Conservation (phyloP, 2,888 invertebrate genomes). For the Drosophila falleni region DNA sequence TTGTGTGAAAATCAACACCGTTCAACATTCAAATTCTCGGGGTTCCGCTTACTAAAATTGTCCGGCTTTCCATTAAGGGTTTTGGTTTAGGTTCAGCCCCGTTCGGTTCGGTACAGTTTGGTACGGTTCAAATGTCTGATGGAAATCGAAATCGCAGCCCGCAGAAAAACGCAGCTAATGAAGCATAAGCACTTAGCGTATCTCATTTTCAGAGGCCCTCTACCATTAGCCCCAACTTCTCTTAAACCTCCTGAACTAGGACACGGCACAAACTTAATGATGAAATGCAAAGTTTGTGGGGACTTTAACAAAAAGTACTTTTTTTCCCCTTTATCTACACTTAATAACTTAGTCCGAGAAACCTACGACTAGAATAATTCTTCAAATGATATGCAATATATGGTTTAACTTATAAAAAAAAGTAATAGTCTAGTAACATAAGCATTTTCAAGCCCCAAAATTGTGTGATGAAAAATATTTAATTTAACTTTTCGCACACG, state of each 20-base stretch:
- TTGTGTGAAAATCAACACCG: slow-evolving; percentile 82
- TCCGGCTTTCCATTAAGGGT: background rate
- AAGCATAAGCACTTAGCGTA: slow-evolving; percentile 48
- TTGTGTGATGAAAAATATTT: too few relatives aligned
- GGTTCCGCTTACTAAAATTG: slow-evolving; percentile 9
- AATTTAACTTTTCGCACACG: too few relatives aligned
- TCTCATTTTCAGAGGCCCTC: background rate
- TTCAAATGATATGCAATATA: background rate
- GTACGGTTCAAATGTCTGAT: slow-evolving; percentile 20
- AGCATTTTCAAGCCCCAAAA: too few relatives aligned
- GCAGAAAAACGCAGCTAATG: slow-evolving; percentile 76
- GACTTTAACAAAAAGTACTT: background rate
- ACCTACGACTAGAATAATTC: background rate
- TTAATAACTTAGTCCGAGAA: too few relatives aligned
- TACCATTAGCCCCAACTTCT: background rate
- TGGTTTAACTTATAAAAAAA: too few relatives aligned
- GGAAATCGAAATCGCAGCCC: slow-evolving; percentile 59
- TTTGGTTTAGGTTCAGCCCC: background rate
- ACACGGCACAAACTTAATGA: background rate
- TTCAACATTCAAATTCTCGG: slow-evolving; percentile 34
- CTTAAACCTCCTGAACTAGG: background rate
- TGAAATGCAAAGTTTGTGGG: background rate
- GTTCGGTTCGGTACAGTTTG: background rate
- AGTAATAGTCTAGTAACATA: too few relatives aligned
- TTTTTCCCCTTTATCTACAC: background rate